Conservation (phyloP, 2,888 invertebrate species). For the Eristalinus aeneus region DNA sequence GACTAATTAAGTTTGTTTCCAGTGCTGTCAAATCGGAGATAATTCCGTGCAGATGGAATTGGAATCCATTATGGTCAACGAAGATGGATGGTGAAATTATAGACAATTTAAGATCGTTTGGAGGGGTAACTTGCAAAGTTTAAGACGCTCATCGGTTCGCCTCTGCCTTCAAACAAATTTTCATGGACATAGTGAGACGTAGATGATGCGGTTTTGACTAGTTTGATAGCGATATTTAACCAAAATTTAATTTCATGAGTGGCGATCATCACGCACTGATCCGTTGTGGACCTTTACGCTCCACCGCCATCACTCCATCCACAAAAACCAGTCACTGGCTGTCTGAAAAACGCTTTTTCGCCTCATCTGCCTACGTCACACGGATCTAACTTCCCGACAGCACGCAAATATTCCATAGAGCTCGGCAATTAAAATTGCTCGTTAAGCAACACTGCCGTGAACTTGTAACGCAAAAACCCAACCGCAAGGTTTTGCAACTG, state of each 20-base stretch:
- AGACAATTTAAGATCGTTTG: too few relatives aligned
- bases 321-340: not conserved
- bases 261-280: not conserved
- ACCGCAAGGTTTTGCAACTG: constrained; percentile 12
- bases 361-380: not conserved
- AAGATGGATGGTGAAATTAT: too few relatives aligned
- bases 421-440: constrained; percentile 76
- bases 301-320: not conserved
- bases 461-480: constrained; percentile 41
- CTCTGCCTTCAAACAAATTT: too few relatives aligned
- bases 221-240: too few relatives aligned
- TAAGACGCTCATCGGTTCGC: too few relatives aligned
- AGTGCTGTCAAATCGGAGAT: not conserved
- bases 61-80: not conserved
- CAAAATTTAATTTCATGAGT: not conserved
- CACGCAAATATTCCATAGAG: constrained; percentile 20
- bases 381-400: not conserved
- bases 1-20: not conserved
- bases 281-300: not conserved
- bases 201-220: too few relatives aligned
- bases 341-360: not conserved
- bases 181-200: too few relatives aligned
- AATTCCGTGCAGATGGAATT: not conserved
- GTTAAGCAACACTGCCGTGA: not conserved
- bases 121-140: too few relatives aligned